These are phyloP conservation scores for Addax nasomaculatus DNA, from an alignment of 2,113 vertebrate genomes.

Conservation along the genomic window DNA sequence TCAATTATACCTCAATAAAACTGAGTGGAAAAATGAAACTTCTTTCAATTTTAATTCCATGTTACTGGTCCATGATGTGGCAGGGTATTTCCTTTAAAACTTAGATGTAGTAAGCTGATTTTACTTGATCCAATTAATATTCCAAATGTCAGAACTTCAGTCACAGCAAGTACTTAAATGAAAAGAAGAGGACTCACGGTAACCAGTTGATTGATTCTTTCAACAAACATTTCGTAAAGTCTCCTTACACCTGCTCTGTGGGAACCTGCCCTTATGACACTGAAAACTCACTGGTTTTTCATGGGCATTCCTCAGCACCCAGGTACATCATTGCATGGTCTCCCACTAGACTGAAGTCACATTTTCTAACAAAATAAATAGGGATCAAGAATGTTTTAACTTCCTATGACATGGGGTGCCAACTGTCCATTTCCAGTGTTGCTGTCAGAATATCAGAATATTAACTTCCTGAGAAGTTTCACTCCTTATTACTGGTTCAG, in stretches of 20 bases:
- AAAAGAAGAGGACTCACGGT: background rate
- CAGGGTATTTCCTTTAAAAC: background rate
- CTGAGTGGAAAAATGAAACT: background rate
- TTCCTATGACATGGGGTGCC: background rate
- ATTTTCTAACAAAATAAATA: background rate
- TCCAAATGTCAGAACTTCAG: background rate
- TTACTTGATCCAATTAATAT: background rate
- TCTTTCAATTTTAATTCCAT: background rate
- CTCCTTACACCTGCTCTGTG: background rate
- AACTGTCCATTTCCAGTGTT: background rate
- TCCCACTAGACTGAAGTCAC: background rate
- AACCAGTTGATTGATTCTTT: background rate
- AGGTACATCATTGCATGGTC: background rate
- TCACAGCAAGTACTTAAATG: background rate
- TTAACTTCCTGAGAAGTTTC: conserved; percentile 36
- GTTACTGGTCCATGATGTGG: background rate
- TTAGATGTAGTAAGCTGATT: background rate
- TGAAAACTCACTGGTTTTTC: background rate
- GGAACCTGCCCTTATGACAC: background rate
- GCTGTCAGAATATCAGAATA: conserved; percentile 48
- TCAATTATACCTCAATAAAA: background rate
- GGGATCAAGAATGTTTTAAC: background rate
- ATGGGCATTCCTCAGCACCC: background rate
- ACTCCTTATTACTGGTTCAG: background rate
- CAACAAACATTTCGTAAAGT: background rate